Percentiles rank a stretch among this genome's conserved stretches.
These are phyloP conservation scores for Aulostomus chinensis DNA, from an alignment of 2,797 vertebrate genomes.

Conservation along the genomic window DNA sequence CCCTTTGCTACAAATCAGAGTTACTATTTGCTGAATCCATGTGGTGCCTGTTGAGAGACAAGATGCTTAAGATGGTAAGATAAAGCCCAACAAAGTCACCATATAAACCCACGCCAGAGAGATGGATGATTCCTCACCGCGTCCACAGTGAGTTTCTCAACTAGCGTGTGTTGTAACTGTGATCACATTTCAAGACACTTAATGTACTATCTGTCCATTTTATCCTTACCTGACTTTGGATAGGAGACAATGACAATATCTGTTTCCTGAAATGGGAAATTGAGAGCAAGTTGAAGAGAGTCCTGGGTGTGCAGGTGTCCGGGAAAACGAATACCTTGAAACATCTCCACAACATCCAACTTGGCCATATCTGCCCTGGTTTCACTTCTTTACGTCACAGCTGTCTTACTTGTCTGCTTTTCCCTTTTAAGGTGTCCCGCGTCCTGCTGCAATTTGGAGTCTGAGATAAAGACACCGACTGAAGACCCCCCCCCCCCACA, in stretches of 20 bases:
- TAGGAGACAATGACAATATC: slow-evolving; percentile 86
- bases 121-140: background rate
- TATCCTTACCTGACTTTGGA: slow-evolving; percentile 87
- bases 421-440: too few species aligned
- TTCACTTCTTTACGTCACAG: background rate
- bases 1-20: slow-evolving; percentile 77
- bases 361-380: slow-evolving; percentile 78
- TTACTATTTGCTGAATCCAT: slow-evolving; percentile 90
- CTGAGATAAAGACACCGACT: too few species aligned
- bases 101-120: too few species aligned
- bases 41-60: slow-evolving; percentile 82
- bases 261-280: slow-evolving; percentile 79
- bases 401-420: background rate
- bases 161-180: too few species aligned
- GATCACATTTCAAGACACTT: too few species aligned
- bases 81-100: too few species aligned
- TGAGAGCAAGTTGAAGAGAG: slow-evolving; percentile 75
- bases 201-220: too few species aligned
- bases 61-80: too few species aligned
- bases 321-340: slow-evolving; percentile 77
- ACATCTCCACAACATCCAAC: slow-evolving; percentile 75
- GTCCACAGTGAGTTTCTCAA: too few species aligned
- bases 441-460: too few species aligned
- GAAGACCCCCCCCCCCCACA: too few species aligned
- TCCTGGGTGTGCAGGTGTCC: slow-evolving; percentile 85